Evolutionary conservation across 2,888 invertebrate species (phyloP), one percentile per base, ranked within the genome.

Genomic region (Polia nebulosa): DNA sequence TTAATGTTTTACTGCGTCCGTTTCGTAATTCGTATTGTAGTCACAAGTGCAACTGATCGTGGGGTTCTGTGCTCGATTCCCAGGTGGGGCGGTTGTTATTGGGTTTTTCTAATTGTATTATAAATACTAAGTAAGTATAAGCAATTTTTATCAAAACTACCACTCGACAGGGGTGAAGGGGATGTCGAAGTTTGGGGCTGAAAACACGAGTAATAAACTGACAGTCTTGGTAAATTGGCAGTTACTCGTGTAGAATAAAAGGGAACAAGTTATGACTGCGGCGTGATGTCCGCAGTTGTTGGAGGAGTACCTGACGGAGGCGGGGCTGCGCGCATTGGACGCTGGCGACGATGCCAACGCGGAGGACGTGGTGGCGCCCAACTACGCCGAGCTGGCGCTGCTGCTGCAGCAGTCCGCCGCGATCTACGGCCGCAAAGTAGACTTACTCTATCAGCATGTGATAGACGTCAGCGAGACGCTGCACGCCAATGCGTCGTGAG

Each of bases 311-410:
- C 93, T 96, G 91, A 96, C 94, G 90, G 94, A 95, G 87, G 93
- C 96, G 80, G 93, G 94, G 1, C 88, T 94, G 68, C 93, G 85
- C 77, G 93, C 91, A 75, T 85, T 93, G 69, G 93, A 88, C 45
- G 88, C 83, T 58, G 86, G 78, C 52, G 90, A 34, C 56, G 47
- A 25, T 22, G 59, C 20, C 9, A 76, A 15, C 13, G 45, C 34
- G n/a, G 67, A 51, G 25, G 68, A 11, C 13, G 47, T 36, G 20
- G 67, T 53, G 27, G 68, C 77, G 49, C 96, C 96, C 85, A 97
- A 98, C 91, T 98, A 97, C 94, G 96, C 97, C 1, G 97, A 98
- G 93, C 97, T 97, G 68, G 98, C 97, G n/a, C 90, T 98, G 80
- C 93, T 98, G 72, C 90, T 98, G 78, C 97, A 98, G 92, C 97